Evolutionary conservation across 2,888 invertebrate species (phyloP).

Genomic region (Perizoma affinitatum): DNA sequence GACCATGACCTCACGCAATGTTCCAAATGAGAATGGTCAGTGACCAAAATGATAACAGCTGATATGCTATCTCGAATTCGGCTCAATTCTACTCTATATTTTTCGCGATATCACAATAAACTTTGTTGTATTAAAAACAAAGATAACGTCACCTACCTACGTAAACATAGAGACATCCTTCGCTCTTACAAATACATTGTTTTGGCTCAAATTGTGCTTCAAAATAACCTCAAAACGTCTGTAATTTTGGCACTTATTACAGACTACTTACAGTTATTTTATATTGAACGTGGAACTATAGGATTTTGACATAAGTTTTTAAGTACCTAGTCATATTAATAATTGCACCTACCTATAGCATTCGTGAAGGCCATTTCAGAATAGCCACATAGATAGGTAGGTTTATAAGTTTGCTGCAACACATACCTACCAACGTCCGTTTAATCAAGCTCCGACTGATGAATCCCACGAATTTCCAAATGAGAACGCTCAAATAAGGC

Average conservation of each 20-base stretch:
- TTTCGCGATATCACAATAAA: conserved; percentile 1
- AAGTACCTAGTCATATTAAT: too few relatives aligned
- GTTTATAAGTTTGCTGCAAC: neutral
- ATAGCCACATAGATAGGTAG: too few relatives aligned
- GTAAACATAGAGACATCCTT: too few relatives aligned
- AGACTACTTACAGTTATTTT: too few relatives aligned
- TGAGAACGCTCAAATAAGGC: conserved; percentile 42
- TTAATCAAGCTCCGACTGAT: conserved; percentile 28
- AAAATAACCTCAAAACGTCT: too few relatives aligned
- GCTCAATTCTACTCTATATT: conserved; percentile 37
- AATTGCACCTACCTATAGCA: too few relatives aligned
- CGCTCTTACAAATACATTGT: too few relatives aligned
- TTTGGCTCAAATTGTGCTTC: too few relatives aligned
- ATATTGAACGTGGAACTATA: too few relatives aligned
- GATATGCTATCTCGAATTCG: conserved; percentile 57
- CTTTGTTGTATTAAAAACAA: conserved; percentile 5
- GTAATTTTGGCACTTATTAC: too few relatives aligned
- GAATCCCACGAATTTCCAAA: conserved; percentile 43
- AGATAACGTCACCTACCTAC: neutral
- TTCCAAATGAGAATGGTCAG: conserved; percentile 64
- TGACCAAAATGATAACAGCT: conserved; percentile 47
- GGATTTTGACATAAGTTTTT: too few relatives aligned
- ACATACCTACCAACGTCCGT: neutral
- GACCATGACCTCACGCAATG: conserved; percentile 74
- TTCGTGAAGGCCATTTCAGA: too few relatives aligned